A percentile compares a stretch with the other conserved stretches of the same genome.
phyloP scores from a whole-genome alignment of 2,797 vertebrate genomes.

The Delichon dasypus region DNA sequence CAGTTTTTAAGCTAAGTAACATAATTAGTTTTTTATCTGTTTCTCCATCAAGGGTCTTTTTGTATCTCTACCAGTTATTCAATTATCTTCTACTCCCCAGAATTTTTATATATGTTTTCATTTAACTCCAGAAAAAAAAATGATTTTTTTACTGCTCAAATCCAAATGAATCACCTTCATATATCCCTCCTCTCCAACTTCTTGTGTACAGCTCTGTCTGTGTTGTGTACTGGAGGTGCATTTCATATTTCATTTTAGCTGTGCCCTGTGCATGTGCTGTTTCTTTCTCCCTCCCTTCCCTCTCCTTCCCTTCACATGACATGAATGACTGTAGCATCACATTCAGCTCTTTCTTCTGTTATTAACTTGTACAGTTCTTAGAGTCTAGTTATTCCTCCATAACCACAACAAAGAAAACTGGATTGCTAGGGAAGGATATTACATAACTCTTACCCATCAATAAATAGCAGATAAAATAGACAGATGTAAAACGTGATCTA shows the following conservation, averaged over 20 bases:
- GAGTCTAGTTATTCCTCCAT: not conserved
- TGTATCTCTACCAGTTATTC: not conserved
- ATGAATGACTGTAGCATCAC: not conserved
- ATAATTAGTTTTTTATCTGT: not conserved
- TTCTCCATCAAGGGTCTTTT: not conserved
- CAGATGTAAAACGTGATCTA: not conserved
- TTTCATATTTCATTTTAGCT: not conserved
- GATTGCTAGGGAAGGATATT: not conserved
- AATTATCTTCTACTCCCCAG: not conserved
- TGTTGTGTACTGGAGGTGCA: not conserved
- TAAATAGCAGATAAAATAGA: not conserved
- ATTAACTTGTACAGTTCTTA: not conserved
- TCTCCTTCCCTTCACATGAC: not conserved
- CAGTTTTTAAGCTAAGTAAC: not conserved
- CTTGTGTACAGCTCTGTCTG: not conserved
- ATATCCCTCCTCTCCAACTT: not conserved
- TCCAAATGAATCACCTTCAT: not conserved
- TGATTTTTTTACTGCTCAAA: not conserved
- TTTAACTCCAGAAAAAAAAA: not conserved
- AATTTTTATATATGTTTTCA: not conserved
- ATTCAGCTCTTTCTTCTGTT: not conserved
- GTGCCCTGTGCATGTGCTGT: not conserved
- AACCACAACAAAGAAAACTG: not conserved
- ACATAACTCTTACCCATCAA: not conserved
- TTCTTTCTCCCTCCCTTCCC: not conserved